Percentiles rank a stretch among this genome's conserved stretches.
These are phyloP conservation scores for Chaitophorus viminalis DNA, from an alignment of 2,888 invertebrate species.

Conservation along the genomic window DNA sequence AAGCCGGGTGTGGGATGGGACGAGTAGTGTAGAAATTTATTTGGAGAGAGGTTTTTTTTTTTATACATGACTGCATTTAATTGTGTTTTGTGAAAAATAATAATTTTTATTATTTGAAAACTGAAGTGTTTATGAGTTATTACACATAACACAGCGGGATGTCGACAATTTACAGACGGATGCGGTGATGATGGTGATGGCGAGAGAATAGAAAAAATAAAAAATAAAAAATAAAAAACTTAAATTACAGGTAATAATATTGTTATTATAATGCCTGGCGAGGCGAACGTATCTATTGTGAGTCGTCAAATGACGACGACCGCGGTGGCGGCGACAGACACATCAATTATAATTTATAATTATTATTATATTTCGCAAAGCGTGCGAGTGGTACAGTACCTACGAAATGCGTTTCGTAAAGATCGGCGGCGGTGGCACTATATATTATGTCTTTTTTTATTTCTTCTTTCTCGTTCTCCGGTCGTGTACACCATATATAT, in stretches of 20 bases:
- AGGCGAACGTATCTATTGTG: neutral
- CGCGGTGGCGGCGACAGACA: neutral
- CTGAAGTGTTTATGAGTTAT: neutral
- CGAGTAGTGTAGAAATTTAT: too few relatives aligned
- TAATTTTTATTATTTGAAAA: neutral
- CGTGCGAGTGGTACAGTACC: too few relatives aligned
- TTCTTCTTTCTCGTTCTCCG: neutral
- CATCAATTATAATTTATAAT: neutral
- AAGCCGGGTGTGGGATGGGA: too few relatives aligned
- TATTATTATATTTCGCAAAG: neutral
- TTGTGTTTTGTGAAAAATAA: neutral
- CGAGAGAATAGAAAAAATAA: neutral
- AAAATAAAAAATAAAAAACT: neutral
- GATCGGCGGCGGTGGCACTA: neutral
- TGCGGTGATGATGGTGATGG: neutral
- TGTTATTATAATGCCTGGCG: neutral
- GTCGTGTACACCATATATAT: neutral
- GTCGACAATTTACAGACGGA: neutral
- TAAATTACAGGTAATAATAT: slow-evolving; percentile 8
- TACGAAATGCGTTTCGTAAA: neutral
- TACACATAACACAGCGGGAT: neutral
- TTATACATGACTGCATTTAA: neutral
- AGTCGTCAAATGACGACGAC: neutral
- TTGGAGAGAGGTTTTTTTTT: neutral
- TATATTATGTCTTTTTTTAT: neutral